phyloP scores from a whole-genome alignment of 2,797 vertebrate species.

The Sebastolobus altivelis region DNA sequence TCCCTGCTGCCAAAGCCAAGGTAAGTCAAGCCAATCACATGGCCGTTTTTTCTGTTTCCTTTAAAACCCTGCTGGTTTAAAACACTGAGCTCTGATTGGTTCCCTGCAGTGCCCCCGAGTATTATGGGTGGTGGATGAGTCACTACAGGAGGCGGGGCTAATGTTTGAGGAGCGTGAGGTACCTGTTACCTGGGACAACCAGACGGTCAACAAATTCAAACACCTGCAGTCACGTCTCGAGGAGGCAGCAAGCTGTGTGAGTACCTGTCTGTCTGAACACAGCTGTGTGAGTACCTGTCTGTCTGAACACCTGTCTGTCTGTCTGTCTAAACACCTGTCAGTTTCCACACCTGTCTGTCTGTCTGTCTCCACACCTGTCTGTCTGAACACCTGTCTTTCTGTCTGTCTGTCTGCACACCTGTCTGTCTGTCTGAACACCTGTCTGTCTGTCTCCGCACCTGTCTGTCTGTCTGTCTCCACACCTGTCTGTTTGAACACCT shows the following conservation, averaged over 20 bases:
- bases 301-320: neutral
- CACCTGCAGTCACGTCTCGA: constrained; percentile 27
- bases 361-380: neutral
- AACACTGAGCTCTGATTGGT: constrained; percentile 35
- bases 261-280: constrained; percentile 10
- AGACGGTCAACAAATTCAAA: constrained; percentile 10
- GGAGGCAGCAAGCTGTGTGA: constrained; percentile 44
- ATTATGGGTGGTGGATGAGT: constrained; percentile 38
- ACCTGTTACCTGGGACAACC: constrained; percentile 31
- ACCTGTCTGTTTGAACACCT: no score
- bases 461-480: no score
- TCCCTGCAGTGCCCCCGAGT: constrained; percentile 47
- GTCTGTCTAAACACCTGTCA: neutral
- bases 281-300: constrained; percentile 56
- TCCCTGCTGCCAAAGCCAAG: constrained; percentile 8
- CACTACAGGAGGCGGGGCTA: neutral
- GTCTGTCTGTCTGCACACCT: no score
- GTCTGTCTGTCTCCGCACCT: no score
- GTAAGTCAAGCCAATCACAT: constrained; percentile 45
- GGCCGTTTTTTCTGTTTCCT: neutral
- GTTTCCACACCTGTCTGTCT: neutral
- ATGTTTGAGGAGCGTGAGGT: neutral
- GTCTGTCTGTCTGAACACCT: no score
- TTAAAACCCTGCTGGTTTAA: neutral
- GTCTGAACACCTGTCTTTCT: no score